Percentiles rank a stretch among this genome's conserved stretches.
These are phyloP conservation scores for Thecocarcelia acutangulata DNA, from an alignment of 2,888 invertebrate species.

Conservation along the genomic window DNA sequence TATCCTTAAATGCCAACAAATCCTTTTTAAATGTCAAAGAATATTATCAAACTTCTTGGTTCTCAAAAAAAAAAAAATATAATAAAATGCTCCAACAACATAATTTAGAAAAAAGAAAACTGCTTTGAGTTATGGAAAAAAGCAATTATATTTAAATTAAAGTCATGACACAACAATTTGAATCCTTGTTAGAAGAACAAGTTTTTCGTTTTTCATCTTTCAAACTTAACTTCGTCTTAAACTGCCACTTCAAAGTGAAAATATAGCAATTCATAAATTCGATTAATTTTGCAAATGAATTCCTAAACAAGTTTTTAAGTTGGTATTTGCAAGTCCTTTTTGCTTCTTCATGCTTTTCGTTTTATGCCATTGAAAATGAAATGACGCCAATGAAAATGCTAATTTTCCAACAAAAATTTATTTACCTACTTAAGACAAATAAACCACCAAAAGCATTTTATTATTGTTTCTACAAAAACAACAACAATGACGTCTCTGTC, in stretches of 20 bases:
- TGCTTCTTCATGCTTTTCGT: not conserved
- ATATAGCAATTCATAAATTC: slow-evolving; percentile 65
- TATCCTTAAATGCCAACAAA: too few relatives aligned
- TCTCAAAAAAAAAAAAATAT: not conserved
- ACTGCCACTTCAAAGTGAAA: slow-evolving; percentile 41
- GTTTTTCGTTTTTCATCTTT: slow-evolving; percentile 10
- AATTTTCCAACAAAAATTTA: slow-evolving; percentile 63
- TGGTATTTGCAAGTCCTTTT: slow-evolving; percentile 22
- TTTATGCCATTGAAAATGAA: slow-evolving; percentile 42
- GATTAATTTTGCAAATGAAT: slow-evolving; percentile 65
- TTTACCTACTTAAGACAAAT: slow-evolving; percentile 68
- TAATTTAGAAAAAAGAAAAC: not conserved
- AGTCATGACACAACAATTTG: slow-evolving; percentile 56
- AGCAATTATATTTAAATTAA: slow-evolving; percentile 59
- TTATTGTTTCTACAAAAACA: slow-evolving; percentile 41
- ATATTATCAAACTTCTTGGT: slow-evolving; percentile 24
- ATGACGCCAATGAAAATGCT: slow-evolving; percentile 67
- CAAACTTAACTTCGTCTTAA: slow-evolving; percentile 15
- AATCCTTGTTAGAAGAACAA: slow-evolving; percentile 22
- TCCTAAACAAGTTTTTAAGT: slow-evolving; percentile 39
- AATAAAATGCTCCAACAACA: not conserved
- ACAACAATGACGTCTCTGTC: slow-evolving; percentile 30
- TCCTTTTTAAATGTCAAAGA: slow-evolving; percentile 26
- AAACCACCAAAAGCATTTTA: slow-evolving; percentile 64
- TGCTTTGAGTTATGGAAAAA: slow-evolving; percentile 18